phyloP scores from a whole-genome alignment of 2,113 vertebrate species.

The Fukomys damarensis region DNA sequence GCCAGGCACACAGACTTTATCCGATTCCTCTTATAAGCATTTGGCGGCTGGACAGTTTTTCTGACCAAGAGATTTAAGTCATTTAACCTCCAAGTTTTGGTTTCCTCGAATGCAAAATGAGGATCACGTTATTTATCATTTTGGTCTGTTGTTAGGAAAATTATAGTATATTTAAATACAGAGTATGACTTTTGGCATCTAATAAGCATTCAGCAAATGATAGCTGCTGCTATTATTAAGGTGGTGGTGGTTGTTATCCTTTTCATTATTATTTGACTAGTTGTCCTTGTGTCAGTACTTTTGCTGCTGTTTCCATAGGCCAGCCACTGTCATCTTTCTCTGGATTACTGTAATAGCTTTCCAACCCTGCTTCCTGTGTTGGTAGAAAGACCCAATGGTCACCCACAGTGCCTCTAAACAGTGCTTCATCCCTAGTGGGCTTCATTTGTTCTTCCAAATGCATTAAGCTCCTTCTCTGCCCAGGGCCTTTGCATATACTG shows the following conservation, averaged over 20 bases:
- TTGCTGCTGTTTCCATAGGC: not conserved
- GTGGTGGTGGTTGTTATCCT: not conserved
- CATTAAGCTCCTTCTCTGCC: not conserved
- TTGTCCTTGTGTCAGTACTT: not conserved
- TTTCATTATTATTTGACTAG: not conserved
- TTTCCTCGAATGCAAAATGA: conserved; percentile 21
- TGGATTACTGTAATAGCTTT: not conserved
- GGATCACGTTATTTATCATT: not conserved
- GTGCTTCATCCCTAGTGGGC: not conserved
- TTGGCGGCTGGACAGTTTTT: not conserved
- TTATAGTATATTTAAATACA: not conserved
- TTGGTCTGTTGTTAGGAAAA: not conserved
- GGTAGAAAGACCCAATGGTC: not conserved
- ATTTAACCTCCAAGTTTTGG: not conserved
- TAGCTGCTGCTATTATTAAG: not conserved
- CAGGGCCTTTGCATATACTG: not conserved
- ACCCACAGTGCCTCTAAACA: not conserved
- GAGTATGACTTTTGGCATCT: not conserved
- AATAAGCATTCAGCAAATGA: not conserved
- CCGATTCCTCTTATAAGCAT: not conserved
- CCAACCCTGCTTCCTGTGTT: not conserved
- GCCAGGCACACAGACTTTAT: not conserved
- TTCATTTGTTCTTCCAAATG: not conserved
- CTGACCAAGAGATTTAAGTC: not conserved
- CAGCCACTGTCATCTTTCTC: not conserved